Evolutionary conservation across 2,888 invertebrate genomes (phyloP).

Genomic region (Callyntrura guangdongensis): DNA sequence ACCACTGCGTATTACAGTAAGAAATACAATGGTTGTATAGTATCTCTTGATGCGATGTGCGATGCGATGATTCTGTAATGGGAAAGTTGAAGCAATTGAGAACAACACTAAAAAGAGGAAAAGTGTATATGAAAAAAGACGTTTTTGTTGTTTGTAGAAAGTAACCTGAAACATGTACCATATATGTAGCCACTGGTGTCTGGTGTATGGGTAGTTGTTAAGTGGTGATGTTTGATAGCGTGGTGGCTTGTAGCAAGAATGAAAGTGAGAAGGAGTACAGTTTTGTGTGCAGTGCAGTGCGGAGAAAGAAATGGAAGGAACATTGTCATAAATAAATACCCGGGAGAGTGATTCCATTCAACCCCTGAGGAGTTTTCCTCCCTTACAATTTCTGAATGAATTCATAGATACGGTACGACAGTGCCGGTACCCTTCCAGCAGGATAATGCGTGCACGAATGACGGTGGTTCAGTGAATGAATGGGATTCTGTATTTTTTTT

Average conservation of each 20-base stretch:
- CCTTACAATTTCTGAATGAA: slow-evolving; percentile 54
- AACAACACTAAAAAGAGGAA: slow-evolving; percentile 33
- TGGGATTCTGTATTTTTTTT: slow-evolving; percentile 44
- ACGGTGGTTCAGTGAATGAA: slow-evolving; percentile 31
- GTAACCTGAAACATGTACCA: slow-evolving; percentile 7
- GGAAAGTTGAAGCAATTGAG: slow-evolving; percentile 44
- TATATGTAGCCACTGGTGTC: background rate
- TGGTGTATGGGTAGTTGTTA: background rate
- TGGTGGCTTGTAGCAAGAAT: background rate
- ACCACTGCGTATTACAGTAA: background rate
- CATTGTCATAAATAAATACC: slow-evolving; percentile 61
- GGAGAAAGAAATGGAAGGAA: slow-evolving; percentile 5
- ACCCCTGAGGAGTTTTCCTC: slow-evolving; percentile 52
- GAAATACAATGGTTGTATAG: background rate
- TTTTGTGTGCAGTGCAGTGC: too few species aligned
- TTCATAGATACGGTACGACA: background rate
- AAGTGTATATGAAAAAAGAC: background rate
- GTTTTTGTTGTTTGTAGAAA: background rate
- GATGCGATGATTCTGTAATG: slow-evolving; percentile 20
- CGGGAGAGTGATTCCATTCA: slow-evolving; percentile 57
- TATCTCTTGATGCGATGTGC: slow-evolving; percentile 14
- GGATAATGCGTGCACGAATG: slow-evolving; percentile 5
- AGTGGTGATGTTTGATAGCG: background rate
- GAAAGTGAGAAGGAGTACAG: slow-evolving; percentile 5
- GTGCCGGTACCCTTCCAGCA: background rate